Evolutionary conservation across 2,888 invertebrate species (phyloP).

Genomic region (Barypeithes pellucidus): DNA sequence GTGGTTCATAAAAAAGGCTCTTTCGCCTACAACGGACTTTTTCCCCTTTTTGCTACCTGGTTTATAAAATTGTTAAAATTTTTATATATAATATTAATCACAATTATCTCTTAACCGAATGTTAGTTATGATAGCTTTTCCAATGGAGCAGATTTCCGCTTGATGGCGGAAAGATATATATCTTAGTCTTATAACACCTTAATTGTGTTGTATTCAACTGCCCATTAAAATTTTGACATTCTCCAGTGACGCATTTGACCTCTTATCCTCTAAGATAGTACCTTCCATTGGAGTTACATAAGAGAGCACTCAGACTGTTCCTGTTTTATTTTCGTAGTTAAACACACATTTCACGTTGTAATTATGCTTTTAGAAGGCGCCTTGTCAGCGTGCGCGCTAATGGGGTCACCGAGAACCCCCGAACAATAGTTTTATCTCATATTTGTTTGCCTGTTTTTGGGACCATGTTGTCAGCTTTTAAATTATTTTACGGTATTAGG

Average conservation of each 20-base stretch:
- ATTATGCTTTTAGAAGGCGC: conserved; percentile 67
- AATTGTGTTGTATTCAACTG: not conserved
- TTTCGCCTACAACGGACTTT: too few species aligned
- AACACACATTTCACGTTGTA: conserved; percentile 68
- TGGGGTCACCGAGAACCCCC: conserved; percentile 60
- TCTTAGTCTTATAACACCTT: too few species aligned
- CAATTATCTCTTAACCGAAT: too few species aligned
- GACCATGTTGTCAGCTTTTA: conserved; percentile 11
- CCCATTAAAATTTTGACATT: conserved; percentile 5
- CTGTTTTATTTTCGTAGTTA: conserved; percentile 66
- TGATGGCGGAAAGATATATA: too few species aligned
- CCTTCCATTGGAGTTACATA: conserved; percentile 32
- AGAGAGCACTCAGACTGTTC: conserved; percentile 36
- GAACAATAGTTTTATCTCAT: conserved; percentile 50
- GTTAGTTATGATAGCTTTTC: too few species aligned
- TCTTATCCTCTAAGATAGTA: conserved; percentile 11
- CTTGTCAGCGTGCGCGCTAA: conserved; percentile 61
- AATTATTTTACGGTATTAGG: not conserved
- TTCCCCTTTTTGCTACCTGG: too few species aligned
- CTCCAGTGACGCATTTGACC: not conserved
- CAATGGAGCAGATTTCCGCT: too few species aligned
- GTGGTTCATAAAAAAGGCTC: too few species aligned
- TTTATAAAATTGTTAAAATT: too few species aligned
- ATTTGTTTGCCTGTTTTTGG: conserved; percentile 48
- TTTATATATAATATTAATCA: too few species aligned